Evolutionary conservation across 1,140 invertebrate genomes (phyloP).

Genomic region (Tachypleus tridentatus): DNA sequence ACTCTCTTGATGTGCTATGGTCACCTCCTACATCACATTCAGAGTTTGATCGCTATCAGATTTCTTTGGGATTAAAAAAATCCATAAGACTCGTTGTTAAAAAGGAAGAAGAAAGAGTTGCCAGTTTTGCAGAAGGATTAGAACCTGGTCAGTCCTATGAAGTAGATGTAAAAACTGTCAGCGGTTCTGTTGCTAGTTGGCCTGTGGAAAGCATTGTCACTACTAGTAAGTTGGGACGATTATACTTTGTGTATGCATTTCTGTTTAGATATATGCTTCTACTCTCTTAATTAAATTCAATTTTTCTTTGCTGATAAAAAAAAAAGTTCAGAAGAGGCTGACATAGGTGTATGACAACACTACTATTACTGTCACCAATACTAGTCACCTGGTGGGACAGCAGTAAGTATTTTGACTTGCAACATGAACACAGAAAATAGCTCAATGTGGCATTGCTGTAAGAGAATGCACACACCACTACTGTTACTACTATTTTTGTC

Average conservation of each 20-base stretch:
- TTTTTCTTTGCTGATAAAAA: neutral
- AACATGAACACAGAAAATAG: no score
- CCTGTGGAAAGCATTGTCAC: slow-evolving; percentile 73
- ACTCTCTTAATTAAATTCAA: no score
- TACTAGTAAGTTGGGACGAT: slow-evolving; percentile 32
- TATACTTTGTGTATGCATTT: no score
- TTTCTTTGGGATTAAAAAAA: slow-evolving; percentile 53
- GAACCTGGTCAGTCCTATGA: slow-evolving; percentile 79
- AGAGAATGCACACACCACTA: no score
- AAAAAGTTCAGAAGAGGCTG: neutral
- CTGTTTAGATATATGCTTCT: no score
- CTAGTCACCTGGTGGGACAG: no score
- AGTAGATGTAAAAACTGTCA: slow-evolving; percentile 80
- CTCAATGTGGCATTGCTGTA: no score
- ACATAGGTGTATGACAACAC: neutral
- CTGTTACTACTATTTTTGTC: no score
- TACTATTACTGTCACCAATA: neutral
- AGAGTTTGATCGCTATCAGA: slow-evolving; percentile 83
- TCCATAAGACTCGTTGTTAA: slow-evolving; percentile 49
- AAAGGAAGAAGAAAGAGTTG: slow-evolving; percentile 46
- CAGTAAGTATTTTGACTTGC: no score
- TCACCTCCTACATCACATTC: slow-evolving; percentile 48
- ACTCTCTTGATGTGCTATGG: slow-evolving; percentile 36
- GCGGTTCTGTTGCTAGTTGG: slow-evolving; percentile 86
- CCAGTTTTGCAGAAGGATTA: slow-evolving; percentile 58